Evolutionary conservation across 2,888 invertebrate species (phyloP).

Genomic region (Alloscopus bannaensis): DNA sequence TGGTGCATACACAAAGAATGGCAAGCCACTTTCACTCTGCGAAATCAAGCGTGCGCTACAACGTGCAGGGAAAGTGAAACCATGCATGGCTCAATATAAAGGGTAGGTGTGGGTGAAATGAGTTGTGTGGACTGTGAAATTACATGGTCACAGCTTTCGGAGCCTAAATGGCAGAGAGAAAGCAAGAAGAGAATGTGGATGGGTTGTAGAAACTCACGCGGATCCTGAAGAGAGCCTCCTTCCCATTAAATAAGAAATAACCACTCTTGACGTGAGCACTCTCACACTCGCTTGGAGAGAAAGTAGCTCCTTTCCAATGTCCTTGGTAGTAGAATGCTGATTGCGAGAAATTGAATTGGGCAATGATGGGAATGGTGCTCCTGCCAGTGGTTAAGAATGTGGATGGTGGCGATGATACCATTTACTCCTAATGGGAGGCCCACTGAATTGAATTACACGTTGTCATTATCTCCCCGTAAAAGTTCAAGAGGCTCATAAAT

Average conservation of each 20-base stretch:
- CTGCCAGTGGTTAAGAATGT: neutral
- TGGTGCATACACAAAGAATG: neutral
- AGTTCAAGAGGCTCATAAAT: slow-evolving; percentile 3
- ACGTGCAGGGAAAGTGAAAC: neutral
- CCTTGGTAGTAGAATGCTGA: slow-evolving; percentile 14
- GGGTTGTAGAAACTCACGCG: neutral
- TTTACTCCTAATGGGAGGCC: neutral
- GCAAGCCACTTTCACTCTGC: neutral
- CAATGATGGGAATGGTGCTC: neutral
- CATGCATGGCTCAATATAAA: neutral
- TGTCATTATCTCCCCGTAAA: slow-evolving; percentile 11
- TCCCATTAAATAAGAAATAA: slow-evolving; percentile 29
- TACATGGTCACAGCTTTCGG: neutral
- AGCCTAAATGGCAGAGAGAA: slow-evolving; percentile 8
- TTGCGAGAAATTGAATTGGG: slow-evolving; percentile 15
- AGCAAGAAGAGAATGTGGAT: neutral
- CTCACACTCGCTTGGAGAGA: neutral
- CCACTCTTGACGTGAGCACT: slow-evolving; percentile 23
- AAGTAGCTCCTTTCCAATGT: slow-evolving; percentile 16
- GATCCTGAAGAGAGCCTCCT: neutral
- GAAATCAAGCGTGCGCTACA: neutral
- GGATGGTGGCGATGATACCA: slow-evolving; percentile 10
- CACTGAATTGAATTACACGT: slow-evolving; percentile 21
- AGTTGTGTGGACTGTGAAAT: neutral
- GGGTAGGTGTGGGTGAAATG: neutral